These are phyloP conservation scores for Myrmecobius fasciatus DNA, from an alignment of 2,113 vertebrate genomes.

Conservation along the genomic window DNA sequence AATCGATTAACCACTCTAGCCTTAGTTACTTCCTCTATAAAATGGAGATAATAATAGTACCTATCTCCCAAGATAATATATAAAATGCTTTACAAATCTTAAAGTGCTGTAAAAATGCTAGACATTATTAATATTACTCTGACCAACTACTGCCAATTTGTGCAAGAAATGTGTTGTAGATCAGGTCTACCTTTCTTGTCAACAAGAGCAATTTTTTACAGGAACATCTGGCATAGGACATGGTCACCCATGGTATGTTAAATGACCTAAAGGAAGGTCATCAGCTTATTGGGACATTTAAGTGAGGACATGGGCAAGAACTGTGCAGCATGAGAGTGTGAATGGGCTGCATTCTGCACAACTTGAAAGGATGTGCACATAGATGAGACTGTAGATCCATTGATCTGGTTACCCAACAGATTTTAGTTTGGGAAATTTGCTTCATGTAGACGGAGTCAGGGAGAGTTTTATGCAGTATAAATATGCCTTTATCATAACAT, in stretches of 20 bases:
- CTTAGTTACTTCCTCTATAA: no score
- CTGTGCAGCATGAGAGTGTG: no score
- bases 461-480: no score
- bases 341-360: not conserved
- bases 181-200: not conserved
- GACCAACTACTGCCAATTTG: not conserved
- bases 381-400: not conserved
- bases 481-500: no score
- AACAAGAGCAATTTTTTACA: not conserved
- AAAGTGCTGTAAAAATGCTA: not conserved
- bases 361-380: not conserved
- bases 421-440: not conserved
- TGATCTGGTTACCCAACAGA: not conserved
- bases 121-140: not conserved
- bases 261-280: not conserved
- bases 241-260: not conserved
- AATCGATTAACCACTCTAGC: no score
- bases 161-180: not conserved
- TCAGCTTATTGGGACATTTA: not conserved
- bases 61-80: no score
- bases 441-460: not conserved
- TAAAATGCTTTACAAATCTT: not conserved
- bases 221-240: not conserved
- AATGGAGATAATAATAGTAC: no score
- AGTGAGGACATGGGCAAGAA: not conserved